Evolutionary conservation across 2,113 vertebrate species (phyloP).

Genomic region (Podarcis muralis): DNA sequence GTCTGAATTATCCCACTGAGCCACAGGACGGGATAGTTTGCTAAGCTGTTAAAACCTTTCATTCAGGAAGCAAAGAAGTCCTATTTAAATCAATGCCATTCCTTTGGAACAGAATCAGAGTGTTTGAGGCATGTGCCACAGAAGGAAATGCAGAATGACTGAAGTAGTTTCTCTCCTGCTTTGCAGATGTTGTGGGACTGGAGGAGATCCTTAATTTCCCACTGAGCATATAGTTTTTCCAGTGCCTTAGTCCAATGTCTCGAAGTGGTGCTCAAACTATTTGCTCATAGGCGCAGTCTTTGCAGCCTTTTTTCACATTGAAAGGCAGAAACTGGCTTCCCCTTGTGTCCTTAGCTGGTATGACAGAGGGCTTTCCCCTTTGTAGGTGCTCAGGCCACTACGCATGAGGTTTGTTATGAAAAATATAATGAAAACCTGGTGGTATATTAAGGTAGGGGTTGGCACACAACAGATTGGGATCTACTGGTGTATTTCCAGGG

Average conservation of each 20-base stretch:
- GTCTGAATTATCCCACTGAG: neutral
- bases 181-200: slow-evolving; percentile 19
- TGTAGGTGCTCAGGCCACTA: neutral
- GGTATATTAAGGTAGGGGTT: neutral
- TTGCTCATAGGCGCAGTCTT: neutral
- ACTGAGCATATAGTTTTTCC: accelerated
- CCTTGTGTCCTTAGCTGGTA: neutral
- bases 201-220: neutral
- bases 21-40: neutral
- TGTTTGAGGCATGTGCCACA: accelerated
- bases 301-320: neutral
- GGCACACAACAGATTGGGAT: too few species aligned
- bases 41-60: neutral
- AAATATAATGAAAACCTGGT: neutral
- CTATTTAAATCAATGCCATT: neutral
- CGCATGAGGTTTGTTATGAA: neutral
- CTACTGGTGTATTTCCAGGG: too few species aligned
- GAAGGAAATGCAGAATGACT: accelerated
- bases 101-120: neutral
- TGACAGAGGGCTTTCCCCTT: neutral
- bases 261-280: neutral
- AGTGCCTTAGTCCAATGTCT: neutral
- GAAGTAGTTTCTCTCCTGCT: slow-evolving; percentile 40
- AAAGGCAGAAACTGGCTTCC: neutral
- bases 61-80: neutral